A percentile compares a stretch with the other conserved stretches of the same genome.
Conservation (phyloP, 2,888 invertebrate genomes). For the Cepaea hortensis region DNA sequence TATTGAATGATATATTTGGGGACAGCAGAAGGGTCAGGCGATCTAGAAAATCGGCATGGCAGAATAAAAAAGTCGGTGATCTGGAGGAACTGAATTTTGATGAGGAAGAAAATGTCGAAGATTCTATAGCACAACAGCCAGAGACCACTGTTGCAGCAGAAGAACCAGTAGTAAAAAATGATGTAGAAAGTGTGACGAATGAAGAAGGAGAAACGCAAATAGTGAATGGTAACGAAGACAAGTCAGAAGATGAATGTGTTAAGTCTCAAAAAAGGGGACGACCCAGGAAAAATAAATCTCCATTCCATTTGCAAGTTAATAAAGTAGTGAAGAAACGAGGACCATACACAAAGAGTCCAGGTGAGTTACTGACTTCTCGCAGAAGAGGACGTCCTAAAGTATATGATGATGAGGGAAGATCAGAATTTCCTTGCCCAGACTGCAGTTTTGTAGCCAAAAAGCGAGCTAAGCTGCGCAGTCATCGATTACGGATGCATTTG, state of each 20-base stretch:
- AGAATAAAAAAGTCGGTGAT: conserved; percentile 37
- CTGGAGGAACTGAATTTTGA: conserved; percentile 15
- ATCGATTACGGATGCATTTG: conserved; percentile 55
- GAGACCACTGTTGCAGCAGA: neutral
- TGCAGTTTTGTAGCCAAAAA: conserved; percentile 59
- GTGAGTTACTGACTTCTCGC: neutral
- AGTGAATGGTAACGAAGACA: conserved; percentile 46
- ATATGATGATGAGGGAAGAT: conserved; percentile 40
- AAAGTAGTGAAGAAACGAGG: conserved; percentile 26
- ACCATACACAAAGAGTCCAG: neutral
- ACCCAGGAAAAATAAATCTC: conserved; percentile 39
- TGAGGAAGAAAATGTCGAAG: conserved; percentile 11
- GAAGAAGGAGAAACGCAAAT: neutral
- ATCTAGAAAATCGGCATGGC: conserved; percentile 41
- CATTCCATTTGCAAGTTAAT: conserved; percentile 19
- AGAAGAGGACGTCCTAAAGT: conserved; percentile 48
- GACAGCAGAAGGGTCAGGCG: conserved; percentile 28
- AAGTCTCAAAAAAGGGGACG: conserved; percentile 39
- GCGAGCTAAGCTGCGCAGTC: conserved; percentile 54
- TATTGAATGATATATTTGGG: conserved; percentile 22
- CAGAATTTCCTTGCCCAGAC: conserved; percentile 54
- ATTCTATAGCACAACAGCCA: neutral
- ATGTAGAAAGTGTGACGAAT: conserved; percentile 17
- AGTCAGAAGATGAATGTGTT: neutral
- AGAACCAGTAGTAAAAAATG: neutral